These are phyloP conservation scores for Darevskia nairensis DNA, from an alignment of 2,797 vertebrate genomes.

Conservation along the genomic window DNA sequence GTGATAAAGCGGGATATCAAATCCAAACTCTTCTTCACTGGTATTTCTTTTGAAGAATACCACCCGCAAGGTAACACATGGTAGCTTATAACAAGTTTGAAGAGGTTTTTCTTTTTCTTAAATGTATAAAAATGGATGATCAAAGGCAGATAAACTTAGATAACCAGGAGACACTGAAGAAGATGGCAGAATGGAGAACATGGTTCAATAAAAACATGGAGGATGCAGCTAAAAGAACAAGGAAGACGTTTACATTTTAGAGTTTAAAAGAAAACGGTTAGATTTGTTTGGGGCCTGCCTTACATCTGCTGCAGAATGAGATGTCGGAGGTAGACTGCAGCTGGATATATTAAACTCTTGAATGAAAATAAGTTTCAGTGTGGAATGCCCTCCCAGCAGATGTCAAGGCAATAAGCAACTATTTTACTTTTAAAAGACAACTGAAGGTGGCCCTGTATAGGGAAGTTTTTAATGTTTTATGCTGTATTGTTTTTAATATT, in stretches of 20 bases:
- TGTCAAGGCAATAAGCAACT: no score
- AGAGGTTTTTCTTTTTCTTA: no score
- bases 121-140: not conserved
- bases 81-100: not conserved
- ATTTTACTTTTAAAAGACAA: no score
- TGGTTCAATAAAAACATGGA: not conserved
- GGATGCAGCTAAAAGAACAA: not conserved
- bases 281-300: not conserved
- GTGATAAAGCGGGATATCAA: no score
- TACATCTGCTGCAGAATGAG: not conserved
- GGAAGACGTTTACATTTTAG: not conserved
- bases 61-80: not conserved
- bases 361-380: not conserved
- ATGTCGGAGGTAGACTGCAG: not conserved
- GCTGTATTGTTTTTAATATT: no score
- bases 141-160: not conserved
- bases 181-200: not conserved
- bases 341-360: no score
- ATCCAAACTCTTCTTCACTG: no score
- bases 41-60: not conserved
- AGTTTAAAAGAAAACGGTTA: not conserved
- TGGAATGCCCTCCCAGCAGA: no score
- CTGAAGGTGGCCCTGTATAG: no score
- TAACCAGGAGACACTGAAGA: not conserved
- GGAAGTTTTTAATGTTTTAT: no score